Base-by-base conservation (phyloP, 92 coral and sea anemone genomes). In the Siderastrea siderea region DNA sequence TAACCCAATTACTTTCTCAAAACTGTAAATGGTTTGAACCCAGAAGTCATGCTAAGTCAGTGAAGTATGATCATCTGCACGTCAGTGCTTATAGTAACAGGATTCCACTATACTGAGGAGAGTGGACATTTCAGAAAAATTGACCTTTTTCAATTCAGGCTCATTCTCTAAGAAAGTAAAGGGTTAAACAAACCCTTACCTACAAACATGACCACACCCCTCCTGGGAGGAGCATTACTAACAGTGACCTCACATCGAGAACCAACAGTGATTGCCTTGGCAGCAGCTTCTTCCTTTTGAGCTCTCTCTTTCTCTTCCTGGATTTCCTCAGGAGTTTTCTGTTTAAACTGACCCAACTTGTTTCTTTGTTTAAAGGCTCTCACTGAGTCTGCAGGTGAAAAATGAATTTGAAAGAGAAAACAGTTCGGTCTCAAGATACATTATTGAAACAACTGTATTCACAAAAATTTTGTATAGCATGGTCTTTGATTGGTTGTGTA, bases 191-290 rank as follows among this genome's bases (percentile, higher is more conserved):
- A 44, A 4, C 9, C n/a, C 96, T 52, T 77, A 96, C 99, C 99
- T 43, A 96, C 99, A 94, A 94, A 98, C 96, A 82, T 98, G 61
- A 98, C 95, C 13, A 74, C 90, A 43, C 99, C 99, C 77, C 98
- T 92, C 82, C 92, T 96, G 12, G 92, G 79, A 15, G 92, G 83
- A 0, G 80, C 83, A 61, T 93, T 96, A 8, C 79, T 78, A 84
- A 91, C 94, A 77, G 71, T 93, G 79, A 98, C 95, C 90, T 94
- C 95, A 88, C 99, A 98, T 6, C 99, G 93, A 19, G 95, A 96
- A 49, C 96, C 99, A 70, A 98, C 92, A 15, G 96, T 71, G 75
- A 98, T 89, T 1, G 98, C 95, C 43, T 95, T 91, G 1, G 99
- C 98, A 50, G 90, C 92, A 64, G 88, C 92, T 84, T 94, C 95